Evolutionary conservation across 1,140 invertebrate genomes (phyloP), one percentile per base, ranked within the genome.

Genomic region (Vanessa tameamea): DNA sequence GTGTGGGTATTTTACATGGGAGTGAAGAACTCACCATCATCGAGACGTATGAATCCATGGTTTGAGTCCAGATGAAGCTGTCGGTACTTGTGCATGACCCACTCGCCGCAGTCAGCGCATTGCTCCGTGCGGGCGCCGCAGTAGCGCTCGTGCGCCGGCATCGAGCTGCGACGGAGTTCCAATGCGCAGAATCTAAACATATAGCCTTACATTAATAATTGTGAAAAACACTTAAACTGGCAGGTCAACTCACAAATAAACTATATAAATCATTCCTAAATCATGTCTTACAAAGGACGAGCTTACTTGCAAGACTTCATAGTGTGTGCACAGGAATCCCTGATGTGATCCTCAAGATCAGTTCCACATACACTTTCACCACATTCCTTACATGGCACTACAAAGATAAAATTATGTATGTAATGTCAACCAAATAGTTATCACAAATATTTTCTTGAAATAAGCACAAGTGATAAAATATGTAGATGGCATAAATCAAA

Each of bases 101-200:
- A 94, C 85, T 95, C 94, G 20, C 93, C 93, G 88, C 95, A 96
- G 26, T 94, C 94, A 6, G 88, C 81, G 86, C 95, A 94, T 78
- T 95, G 93, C 82, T 96, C 95, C 7, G 95, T 96, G 64, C 95
- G 89, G 50, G 94, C 93, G 12, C 95, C 95, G 89, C 95, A 96
- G 85, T 95, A 96, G 48, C 94, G 93, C 78, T 94, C 90, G 85
- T 96, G 95, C 8, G 93, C 87, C 0, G 93, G 92, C 23, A 95
- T 73, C 23, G 95, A 94, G 47, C 86, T 77, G n/a, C 94, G 93
- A 0, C 94, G 91, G 11, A 95, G 74, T 73, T 95, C 94, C 65
- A 96, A 78, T 69, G 95, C 94, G 84, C 95, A 96, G 83, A 92
- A 95, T 76, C 93, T 89, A 83, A 13, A 47, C 6, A n/a, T 14